A percentile compares a stretch with the other conserved stretches of the same genome.
phyloP scores from a whole-genome alignment of 35 echinoderm and acorn worm species.

The Chiridota heheva region DNA sequence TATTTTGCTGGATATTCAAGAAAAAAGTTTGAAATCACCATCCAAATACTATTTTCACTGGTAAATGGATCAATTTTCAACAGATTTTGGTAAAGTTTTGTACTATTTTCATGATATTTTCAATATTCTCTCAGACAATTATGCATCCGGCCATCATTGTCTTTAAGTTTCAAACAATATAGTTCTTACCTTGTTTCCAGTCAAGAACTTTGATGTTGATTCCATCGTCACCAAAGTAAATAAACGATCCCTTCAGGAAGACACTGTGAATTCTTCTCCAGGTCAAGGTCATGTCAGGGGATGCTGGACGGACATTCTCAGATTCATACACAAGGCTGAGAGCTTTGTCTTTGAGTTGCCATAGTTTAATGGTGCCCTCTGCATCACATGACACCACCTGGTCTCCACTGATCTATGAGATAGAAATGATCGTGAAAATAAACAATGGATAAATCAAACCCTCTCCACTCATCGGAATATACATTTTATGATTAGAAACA shows the following conservation, averaged over 20 bases:
- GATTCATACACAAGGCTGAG: slow-evolving; percentile 73
- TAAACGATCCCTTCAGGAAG: neutral
- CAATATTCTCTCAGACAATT: too few species aligned
- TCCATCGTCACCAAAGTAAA: slow-evolving; percentile 93
- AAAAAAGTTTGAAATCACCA: too few species aligned
- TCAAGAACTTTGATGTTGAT: slow-evolving; percentile 83
- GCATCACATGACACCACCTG: slow-evolving; percentile 48
- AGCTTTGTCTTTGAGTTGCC: slow-evolving; percentile 71
- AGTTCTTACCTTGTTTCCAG: slow-evolving; percentile 88
- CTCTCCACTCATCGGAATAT: neutral
- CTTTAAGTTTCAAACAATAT: too few species aligned
- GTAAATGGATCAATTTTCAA: too few species aligned
- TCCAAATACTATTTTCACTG: too few species aligned
- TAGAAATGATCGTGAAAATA: too few species aligned
- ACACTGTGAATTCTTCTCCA: slow-evolving; percentile 58
- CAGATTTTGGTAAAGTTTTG: too few species aligned
- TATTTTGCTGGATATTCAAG: too few species aligned
- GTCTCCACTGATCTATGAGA: slow-evolving; percentile 31
- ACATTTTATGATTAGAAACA: too few species aligned
- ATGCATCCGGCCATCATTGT: too few species aligned
- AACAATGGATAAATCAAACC: too few species aligned
- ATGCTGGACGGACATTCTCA: slow-evolving; percentile 65
- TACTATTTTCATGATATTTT: too few species aligned
- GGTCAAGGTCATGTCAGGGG: slow-evolving; percentile 19
- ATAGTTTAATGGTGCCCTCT: slow-evolving; percentile 90